A percentile compares a stretch with the other conserved stretches of the same genome.
Conservation (phyloP, 2,888 invertebrate species). For the Drosophila eohydei region DNA sequence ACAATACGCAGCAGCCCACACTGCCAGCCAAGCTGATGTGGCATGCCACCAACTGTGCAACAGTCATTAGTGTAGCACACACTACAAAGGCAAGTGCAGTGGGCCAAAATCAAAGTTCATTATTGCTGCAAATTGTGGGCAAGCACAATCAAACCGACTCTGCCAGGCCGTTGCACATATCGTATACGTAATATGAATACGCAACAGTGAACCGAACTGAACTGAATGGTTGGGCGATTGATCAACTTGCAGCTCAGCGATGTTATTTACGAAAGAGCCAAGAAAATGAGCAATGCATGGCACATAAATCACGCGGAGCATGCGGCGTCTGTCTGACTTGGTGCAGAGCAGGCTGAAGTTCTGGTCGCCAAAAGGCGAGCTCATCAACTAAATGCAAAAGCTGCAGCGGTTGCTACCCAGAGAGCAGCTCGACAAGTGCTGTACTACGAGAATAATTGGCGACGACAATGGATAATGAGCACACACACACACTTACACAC, state of each 20-base stretch:
- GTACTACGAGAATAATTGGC: conserved; percentile 78
- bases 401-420: conserved; percentile 42
- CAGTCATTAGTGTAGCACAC: conserved; percentile 35
- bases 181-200: conserved; percentile 71
- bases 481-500: conserved; percentile 27
- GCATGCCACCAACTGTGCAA: conserved; percentile 24
- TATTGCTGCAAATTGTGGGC: conserved; percentile 60
- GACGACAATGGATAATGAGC: conserved; percentile 75
- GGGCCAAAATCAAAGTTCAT: conserved; percentile 61
- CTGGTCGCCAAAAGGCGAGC: conserved; percentile 42
- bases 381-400: conserved; percentile 78
- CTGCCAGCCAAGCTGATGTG: background rate
- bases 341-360: background rate
- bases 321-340: background rate
- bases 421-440: conserved; percentile 47
- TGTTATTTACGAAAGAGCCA: conserved; percentile 53
- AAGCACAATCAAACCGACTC: conserved; percentile 38
- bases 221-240: conserved; percentile 44
- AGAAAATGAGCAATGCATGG: conserved; percentile 59
- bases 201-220: conserved; percentile 29
- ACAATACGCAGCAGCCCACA: background rate
- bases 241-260: conserved; percentile 63
- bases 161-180: conserved; percentile 38
- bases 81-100: conserved; percentile 15
- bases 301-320: conserved; percentile 57